These are phyloP conservation scores for Leistus spinibarbis DNA, from an alignment of 2,888 invertebrate species.

Conservation along the genomic window DNA sequence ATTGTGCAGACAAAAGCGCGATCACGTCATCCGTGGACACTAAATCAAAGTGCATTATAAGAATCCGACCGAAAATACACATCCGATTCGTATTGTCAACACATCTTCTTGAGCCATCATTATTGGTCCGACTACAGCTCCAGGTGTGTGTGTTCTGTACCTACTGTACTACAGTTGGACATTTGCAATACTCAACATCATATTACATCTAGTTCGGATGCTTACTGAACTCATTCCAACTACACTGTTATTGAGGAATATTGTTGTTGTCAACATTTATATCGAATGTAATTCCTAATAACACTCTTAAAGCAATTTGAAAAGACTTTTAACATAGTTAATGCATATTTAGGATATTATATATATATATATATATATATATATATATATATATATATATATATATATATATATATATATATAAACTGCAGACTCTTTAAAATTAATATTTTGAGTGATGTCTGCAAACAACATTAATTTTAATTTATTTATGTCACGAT, in stretches of 20 bases:
- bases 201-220: neutral
- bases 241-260: neutral
- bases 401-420: no score
- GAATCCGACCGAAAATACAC: slow-evolving; percentile 38
- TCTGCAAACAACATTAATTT: no score
- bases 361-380: no score
- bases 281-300: no score
- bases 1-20: slow-evolving; percentile 12
- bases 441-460: no score
- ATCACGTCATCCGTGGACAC: slow-evolving; percentile 38
- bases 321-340: no score
- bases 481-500: no score
- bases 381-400: no score
- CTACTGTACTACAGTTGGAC: neutral
- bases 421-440: no score
- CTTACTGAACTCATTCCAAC: neutral
- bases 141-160: slow-evolving; percentile 52
- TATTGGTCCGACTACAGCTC: slow-evolving; percentile 44
- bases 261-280: no score
- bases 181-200: neutral
- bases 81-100: slow-evolving; percentile 48
- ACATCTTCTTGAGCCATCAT: slow-evolving; percentile 44
- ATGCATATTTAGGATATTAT: no score
- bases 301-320: no score
- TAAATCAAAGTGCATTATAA: slow-evolving; percentile 36